Evolutionary conservation across 35 echinoderm and acorn worm genomes (phyloP).

Genomic region (Holothuria glaberrima): DNA sequence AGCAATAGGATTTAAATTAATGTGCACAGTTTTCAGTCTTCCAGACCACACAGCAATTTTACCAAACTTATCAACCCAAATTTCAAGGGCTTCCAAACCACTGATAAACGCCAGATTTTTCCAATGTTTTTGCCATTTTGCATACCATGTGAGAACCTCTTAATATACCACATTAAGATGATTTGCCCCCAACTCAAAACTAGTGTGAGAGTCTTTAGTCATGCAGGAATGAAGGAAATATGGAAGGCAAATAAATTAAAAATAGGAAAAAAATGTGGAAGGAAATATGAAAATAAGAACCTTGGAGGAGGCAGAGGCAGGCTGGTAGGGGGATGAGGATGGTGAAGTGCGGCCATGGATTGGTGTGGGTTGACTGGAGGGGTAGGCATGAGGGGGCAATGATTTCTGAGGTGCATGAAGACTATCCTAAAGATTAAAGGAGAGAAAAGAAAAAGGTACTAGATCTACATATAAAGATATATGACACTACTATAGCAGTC

Average conservation of each 20-base stretch:
- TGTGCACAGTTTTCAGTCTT: too few species aligned
- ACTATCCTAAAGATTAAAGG: constrained; percentile 25
- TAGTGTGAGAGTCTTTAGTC: too few species aligned
- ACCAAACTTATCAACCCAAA: too few species aligned
- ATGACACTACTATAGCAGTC: not conserved
- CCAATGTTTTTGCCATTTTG: too few species aligned
- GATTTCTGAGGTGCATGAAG: constrained; percentile 56
- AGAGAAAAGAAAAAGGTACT: not conserved
- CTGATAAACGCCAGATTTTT: too few species aligned
- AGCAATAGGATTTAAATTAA: too few species aligned
- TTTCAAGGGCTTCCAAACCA: too few species aligned
- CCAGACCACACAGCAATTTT: too few species aligned
- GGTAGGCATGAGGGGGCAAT: constrained; percentile 37
- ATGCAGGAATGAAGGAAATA: too few species aligned
- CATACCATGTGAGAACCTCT: too few species aligned
- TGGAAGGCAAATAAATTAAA: not conserved
- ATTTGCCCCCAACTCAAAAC: too few species aligned
- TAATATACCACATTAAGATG: too few species aligned
- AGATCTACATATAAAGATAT: not conserved
- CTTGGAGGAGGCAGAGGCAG: constrained; percentile 7
- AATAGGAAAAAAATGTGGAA: not conserved
- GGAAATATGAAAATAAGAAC: constrained; percentile 18
- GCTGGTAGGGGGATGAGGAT: constrained; percentile 2
- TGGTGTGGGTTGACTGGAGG: constrained; percentile 46
- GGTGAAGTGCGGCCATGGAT: not conserved